Percentiles rank a stretch among this genome's conserved stretches.
Conservation (phyloP, 2,113 vertebrate species). For the Cephalopholis sonnerati region DNA sequence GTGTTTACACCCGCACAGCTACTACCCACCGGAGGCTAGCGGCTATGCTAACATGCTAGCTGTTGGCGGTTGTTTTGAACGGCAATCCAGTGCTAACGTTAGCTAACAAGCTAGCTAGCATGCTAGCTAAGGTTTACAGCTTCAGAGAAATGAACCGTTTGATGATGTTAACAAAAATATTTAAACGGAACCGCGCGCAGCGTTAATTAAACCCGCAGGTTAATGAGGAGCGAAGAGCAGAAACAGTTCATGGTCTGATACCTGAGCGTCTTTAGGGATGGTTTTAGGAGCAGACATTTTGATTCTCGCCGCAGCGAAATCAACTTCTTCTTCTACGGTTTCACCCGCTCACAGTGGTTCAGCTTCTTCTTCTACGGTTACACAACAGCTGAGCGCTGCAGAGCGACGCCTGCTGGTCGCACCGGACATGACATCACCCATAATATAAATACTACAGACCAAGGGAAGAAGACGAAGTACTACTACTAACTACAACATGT, state of each 20-base stretch:
- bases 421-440: too few species aligned
- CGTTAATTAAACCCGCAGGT: rapidly evolving
- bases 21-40: background rate
- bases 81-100: slow-evolving; percentile 6
- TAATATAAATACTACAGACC: too few species aligned
- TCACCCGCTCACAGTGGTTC: background rate
- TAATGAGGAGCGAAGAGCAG: rapidly evolving
- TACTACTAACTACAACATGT: too few species aligned
- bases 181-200: rapidly evolving
- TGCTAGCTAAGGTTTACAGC: background rate
- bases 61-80: background rate
- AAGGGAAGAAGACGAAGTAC: too few species aligned
- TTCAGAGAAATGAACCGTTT: background rate
- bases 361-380: slow-evolving; percentile 34
- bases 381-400: background rate
- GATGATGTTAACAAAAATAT: rapidly evolving
- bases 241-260: background rate
- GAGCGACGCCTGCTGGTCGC: background rate
- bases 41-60: slow-evolving; percentile 35
- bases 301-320: background rate
- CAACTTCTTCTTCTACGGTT: slow-evolving; percentile 41
- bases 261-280: slow-evolving; percentile 80
- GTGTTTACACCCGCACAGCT: background rate
- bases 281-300: slow-evolving; percentile 80
- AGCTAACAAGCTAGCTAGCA: background rate